Evolutionary conservation across 1,140 invertebrate species (phyloP).

Genomic region (Cotesia glomerata): DNA sequence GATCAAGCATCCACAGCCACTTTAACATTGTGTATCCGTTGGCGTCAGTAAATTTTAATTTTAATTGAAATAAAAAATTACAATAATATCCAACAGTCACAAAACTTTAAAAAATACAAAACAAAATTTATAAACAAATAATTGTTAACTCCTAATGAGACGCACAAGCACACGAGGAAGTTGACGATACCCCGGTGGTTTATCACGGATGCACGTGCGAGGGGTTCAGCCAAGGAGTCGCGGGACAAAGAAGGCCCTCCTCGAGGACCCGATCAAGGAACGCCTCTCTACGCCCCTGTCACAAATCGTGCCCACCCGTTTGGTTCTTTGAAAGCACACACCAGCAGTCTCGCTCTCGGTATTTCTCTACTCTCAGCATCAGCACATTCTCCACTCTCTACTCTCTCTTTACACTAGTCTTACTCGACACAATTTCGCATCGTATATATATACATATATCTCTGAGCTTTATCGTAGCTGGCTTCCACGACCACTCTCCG

Average conservation of each 20-base stretch:
- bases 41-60: background rate
- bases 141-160: background rate
- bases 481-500: no score
- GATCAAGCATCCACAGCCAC: slow-evolving; percentile 21
- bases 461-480: no score
- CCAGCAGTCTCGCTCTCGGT: background rate
- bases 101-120: background rate
- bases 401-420: no score
- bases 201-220: slow-evolving; percentile 34
- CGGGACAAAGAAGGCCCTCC: slow-evolving; percentile 45
- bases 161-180: background rate
- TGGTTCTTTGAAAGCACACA: background rate
- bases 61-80: background rate
- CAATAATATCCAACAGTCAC: background rate
- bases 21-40: background rate
- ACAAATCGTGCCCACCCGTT: slow-evolving; percentile 40
- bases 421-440: background rate
- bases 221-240: slow-evolving; percentile 17
- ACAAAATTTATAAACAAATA: background rate
- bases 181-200: background rate
- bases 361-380: background rate
- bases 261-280: slow-evolving; percentile 45
- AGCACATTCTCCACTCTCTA: background rate
- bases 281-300: slow-evolving; percentile 55
- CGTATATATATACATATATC: no score